A percentile compares a stretch with the other conserved stretches of the same genome.
Conservation (phyloP, 1,140 invertebrate species). For the Subanguina moxae region DNA sequence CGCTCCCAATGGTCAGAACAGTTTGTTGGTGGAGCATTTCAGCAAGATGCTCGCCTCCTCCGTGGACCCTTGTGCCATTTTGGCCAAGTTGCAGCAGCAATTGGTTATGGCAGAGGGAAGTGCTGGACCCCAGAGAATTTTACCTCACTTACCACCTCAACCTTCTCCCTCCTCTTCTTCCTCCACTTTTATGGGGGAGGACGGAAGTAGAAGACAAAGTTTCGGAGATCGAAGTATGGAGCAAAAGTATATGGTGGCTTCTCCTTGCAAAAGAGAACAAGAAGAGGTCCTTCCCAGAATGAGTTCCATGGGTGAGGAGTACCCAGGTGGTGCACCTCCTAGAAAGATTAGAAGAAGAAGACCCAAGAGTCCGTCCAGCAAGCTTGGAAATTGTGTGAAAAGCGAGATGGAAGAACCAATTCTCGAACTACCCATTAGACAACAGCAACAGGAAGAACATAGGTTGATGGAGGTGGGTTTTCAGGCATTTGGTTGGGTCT, state of each 20-base stretch:
- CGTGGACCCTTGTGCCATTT: too few relatives aligned
- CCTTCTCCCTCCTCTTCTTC: too few relatives aligned
- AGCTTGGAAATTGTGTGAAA: neutral
- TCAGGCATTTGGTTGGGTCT: too few relatives aligned
- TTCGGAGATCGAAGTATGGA: neutral
- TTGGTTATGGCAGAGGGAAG: too few relatives aligned
- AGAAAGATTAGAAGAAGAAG: conserved; percentile 1
- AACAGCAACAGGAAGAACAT: neutral
- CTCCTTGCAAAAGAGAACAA: neutral
- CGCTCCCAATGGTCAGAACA: neutral
- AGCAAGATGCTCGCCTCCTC: too few relatives aligned
- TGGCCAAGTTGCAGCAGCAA: too few relatives aligned
- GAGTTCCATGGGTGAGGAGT: neutral
- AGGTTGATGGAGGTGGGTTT: neutral
- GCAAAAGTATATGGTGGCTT: neutral
- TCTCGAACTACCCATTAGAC: neutral
- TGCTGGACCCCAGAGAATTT: too few relatives aligned
- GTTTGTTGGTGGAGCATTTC: too few relatives aligned
- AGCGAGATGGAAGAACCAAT: neutral
- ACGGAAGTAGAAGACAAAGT: neutral
- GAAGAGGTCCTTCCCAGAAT: neutral
- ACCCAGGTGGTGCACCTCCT: neutral
- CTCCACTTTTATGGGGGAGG: neutral
- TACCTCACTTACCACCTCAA: too few relatives aligned
- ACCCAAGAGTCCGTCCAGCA: neutral